These are phyloP conservation scores for Drosophila siamana DNA, from an alignment of 2,888 invertebrate species.

Conservation along the genomic window DNA sequence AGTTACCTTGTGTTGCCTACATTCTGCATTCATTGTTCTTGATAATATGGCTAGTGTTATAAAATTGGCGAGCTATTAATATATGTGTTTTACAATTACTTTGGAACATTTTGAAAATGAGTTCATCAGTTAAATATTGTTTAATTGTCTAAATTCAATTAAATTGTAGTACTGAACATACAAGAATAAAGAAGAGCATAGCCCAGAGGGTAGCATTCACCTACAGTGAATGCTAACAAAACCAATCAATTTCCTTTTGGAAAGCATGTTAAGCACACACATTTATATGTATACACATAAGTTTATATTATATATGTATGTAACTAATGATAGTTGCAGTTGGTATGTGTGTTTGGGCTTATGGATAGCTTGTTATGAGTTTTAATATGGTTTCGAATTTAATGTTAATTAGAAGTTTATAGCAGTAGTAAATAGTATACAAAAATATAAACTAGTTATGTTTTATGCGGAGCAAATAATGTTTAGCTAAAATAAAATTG, in stretches of 20 bases:
- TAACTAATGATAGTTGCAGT: constrained; percentile 58
- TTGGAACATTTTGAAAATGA: constrained; percentile 13
- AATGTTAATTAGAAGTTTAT: constrained; percentile 71
- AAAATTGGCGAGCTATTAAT: constrained; percentile 27
- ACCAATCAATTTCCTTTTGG: constrained; percentile 44
- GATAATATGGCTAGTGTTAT: constrained; percentile 32
- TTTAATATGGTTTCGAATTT: constrained; percentile 58
- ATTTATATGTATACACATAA: constrained; percentile 51
- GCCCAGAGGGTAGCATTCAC: constrained; percentile 10
- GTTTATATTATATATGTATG: constrained; percentile 36
- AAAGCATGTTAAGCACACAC: constrained; percentile 59
- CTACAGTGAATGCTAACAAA: constrained; percentile 8
- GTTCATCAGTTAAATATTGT: constrained; percentile 2
- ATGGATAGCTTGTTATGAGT: constrained; percentile 47
- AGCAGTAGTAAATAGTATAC: constrained; percentile 74
- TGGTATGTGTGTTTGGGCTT: constrained; percentile 40
- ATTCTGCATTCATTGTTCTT: constrained; percentile 23
- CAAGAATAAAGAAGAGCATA: constrained; percentile 11
- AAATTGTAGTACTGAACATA: constrained; percentile 13
- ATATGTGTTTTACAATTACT: constrained; percentile 15
- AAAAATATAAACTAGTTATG: constrained; percentile 76
- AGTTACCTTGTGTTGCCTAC: constrained; percentile 13
- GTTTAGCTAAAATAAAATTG: constrained; percentile 79
- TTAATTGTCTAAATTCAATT: background rate
- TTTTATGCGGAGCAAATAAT: constrained; percentile 82